phyloP scores from a whole-genome alignment of 2,113 vertebrate genomes.

The Paramormyrops kingsleyae region DNA sequence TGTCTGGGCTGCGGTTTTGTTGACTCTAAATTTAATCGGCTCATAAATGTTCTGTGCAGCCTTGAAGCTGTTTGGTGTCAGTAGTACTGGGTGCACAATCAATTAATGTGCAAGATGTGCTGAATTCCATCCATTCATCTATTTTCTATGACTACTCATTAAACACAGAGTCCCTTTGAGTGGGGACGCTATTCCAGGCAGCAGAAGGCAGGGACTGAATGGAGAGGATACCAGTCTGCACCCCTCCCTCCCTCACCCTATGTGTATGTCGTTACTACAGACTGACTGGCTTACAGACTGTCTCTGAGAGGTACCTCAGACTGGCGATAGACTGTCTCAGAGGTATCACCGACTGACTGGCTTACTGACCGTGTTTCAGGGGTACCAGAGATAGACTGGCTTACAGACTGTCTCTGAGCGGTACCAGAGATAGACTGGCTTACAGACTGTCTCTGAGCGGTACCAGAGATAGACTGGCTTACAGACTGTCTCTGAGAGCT shows the following conservation, averaged over 20 bases:
- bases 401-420: too few relatives aligned
- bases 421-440: not conserved
- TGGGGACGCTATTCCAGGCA: not conserved
- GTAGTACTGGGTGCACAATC: not conserved
- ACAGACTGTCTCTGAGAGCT: too few relatives aligned
- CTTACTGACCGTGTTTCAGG: too few relatives aligned
- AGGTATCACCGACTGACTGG: not conserved
- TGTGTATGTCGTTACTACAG: not conserved
- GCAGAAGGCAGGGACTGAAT: not conserved
- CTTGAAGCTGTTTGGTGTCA: not conserved
- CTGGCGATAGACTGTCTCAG: too few relatives aligned
- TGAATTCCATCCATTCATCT: not conserved
- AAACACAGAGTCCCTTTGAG: not conserved
- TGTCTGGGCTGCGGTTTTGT: not conserved
- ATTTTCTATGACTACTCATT: not conserved
- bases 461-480: too few relatives aligned
- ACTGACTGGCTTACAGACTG: not conserved
- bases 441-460: too few relatives aligned
- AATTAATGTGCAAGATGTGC: not conserved
- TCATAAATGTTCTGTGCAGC: not conserved
- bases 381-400: too few relatives aligned
- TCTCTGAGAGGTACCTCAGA: not conserved
- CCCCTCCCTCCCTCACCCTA: not conserved
- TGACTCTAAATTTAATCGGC: not conserved
- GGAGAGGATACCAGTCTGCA: not conserved